Percentiles rank a stretch among this genome's conserved stretches.
phyloP scores from a whole-genome alignment of 1,140 invertebrate genomes.

The Lasioglossum albipes region DNA sequence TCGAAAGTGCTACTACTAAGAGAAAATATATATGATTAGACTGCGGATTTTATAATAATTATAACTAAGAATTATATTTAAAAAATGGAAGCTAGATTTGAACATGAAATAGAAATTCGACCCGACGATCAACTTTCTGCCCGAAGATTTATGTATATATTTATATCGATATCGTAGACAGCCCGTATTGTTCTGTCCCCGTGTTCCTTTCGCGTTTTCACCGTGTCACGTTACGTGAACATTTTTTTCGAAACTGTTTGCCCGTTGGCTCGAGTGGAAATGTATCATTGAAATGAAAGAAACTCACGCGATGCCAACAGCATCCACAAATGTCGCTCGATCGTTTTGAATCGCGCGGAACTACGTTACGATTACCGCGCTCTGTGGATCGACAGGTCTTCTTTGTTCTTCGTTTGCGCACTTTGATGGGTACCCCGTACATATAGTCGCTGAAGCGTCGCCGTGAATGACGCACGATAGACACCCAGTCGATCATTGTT shows the following conservation, averaged over 20 bases:
- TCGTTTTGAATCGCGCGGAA: constrained; percentile 22
- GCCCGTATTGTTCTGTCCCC: neutral
- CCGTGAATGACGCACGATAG: constrained; percentile 86
- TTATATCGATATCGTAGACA: too few relatives aligned
- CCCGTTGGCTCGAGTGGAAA: neutral
- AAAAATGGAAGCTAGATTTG: too few relatives aligned
- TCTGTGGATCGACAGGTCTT: constrained; percentile 27
- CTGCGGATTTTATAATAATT: too few relatives aligned
- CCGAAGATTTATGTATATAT: too few relatives aligned
- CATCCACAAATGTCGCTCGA: constrained; percentile 53
- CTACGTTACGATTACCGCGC: constrained; percentile 24
- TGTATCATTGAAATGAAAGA: neutral
- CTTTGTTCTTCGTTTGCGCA: constrained; percentile 80
- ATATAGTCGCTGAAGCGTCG: constrained; percentile 87
- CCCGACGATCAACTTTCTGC: neutral
- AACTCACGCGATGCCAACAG: constrained; percentile 70
- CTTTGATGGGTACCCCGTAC: constrained; percentile 84
- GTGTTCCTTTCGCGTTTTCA: neutral
- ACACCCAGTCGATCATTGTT: constrained; percentile 90
- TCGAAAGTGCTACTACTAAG: too few relatives aligned
- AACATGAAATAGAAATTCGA: too few relatives aligned
- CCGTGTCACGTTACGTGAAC: neutral
- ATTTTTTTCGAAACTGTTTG: constrained; percentile 1
- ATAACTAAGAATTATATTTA: too few relatives aligned
- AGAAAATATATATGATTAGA: too few relatives aligned